A percentile compares a stretch with the other conserved stretches of the same genome.
phyloP scores from a whole-genome alignment of 2,888 invertebrate genomes.

The Nasonia oneida region DNA sequence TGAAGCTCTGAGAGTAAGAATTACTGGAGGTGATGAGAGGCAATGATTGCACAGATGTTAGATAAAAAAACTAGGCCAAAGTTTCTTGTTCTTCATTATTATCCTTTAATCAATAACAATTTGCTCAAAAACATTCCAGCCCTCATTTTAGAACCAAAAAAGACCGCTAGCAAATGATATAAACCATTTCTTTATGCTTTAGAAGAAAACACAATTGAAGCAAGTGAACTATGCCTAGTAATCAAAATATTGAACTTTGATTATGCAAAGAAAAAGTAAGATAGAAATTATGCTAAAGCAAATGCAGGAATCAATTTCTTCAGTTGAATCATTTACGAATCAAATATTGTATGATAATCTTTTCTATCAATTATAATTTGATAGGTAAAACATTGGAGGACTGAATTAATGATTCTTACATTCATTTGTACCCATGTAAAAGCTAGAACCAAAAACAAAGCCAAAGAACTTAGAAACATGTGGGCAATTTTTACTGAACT shows the following conservation, averaged over 20 bases:
- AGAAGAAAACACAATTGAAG: not conserved
- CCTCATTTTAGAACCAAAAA: not conserved
- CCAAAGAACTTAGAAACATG: slow-evolving; percentile 37
- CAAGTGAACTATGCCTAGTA: not conserved
- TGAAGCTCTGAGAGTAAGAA: slow-evolving; percentile 62
- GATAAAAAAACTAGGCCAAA: slow-evolving; percentile 61
- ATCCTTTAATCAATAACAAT: slow-evolving; percentile 26
- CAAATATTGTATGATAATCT: not conserved
- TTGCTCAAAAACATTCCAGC: slow-evolving; percentile 14
- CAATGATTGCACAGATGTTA: slow-evolving; percentile 61
- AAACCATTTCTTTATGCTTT: not conserved
- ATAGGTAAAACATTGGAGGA: not conserved
- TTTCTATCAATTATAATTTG: not conserved
- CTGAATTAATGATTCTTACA: not conserved
- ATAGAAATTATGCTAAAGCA: not conserved
- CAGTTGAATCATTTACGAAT: not conserved
- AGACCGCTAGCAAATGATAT: not conserved
- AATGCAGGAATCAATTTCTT: not conserved
- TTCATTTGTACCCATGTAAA: not conserved
- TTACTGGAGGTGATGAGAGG: slow-evolving; percentile 76
- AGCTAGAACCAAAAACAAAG: slow-evolving; percentile 32
- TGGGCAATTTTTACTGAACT: slow-evolving; percentile 49
- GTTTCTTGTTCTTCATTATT: slow-evolving; percentile 36
- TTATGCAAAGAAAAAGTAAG: not conserved
- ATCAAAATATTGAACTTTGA: not conserved